A percentile compares a stretch with the other conserved stretches of the same genome.
Conservation (phyloP, 2,888 invertebrate species). For the Parnassius mnemosyne region DNA sequence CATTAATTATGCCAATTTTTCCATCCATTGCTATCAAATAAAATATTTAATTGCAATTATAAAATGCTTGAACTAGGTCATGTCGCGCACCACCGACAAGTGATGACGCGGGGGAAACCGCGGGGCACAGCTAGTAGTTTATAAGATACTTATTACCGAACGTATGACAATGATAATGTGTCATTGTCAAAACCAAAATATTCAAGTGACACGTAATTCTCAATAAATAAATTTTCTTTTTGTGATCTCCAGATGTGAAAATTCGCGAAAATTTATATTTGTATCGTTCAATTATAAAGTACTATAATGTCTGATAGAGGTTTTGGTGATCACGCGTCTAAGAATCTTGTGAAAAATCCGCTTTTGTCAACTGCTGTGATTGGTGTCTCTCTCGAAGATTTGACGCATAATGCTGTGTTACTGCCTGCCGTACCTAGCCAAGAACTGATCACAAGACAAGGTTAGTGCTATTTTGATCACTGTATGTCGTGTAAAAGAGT, state of each 20-base stretch:
- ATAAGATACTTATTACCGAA: constrained; percentile 20
- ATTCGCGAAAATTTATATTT: constrained; percentile 62
- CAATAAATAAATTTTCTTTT: constrained; percentile 72
- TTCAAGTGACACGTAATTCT: constrained; percentile 78
- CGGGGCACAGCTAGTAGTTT: too few relatives aligned
- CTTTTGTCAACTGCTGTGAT: constrained; percentile 87
- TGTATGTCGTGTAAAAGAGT: constrained; percentile 41
- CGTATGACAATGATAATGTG: constrained; percentile 25
- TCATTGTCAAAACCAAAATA: constrained; percentile 64
- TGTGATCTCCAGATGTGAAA: constrained; percentile 77
- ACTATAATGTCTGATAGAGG: constrained; percentile 71
- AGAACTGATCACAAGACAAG: constrained; percentile 62
- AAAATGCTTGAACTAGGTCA: too few relatives aligned
- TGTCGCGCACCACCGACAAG: too few relatives aligned
- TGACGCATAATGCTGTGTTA: constrained; percentile 85
- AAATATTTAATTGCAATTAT: too few relatives aligned
- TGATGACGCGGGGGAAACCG: too few relatives aligned
- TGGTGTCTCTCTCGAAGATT: constrained; percentile 86
- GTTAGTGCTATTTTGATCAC: constrained; percentile 65
- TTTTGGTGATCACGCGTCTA: constrained; percentile 68
- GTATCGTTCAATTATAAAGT: constrained; percentile 48
- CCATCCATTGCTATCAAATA: too few relatives aligned
- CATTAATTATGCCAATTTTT: too few relatives aligned
- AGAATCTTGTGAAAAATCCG: constrained; percentile 82
- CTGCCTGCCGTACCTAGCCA: constrained; percentile 81